Conservation (phyloP, 1,140 invertebrate species). For the Drosophila cardini region DNA sequence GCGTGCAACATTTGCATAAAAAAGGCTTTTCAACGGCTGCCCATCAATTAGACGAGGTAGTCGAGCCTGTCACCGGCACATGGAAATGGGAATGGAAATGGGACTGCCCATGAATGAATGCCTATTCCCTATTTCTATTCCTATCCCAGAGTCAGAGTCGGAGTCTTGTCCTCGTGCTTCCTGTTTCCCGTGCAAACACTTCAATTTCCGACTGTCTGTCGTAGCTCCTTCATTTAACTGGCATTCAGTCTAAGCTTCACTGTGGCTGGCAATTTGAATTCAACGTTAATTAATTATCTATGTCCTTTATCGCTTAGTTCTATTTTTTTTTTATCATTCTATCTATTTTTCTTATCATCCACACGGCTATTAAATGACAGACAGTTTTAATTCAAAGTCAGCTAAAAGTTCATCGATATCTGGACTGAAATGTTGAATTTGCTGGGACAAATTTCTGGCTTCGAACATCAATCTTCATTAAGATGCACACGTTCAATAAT, state of each 20-base stretch:
- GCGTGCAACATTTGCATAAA: slow-evolving; percentile 62
- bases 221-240: slow-evolving; percentile 15
- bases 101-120: neutral
- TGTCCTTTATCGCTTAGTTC: slow-evolving; percentile 42
- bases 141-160: neutral
- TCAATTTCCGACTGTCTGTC: slow-evolving; percentile 73
- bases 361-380: neutral
- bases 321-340: slow-evolving; percentile 1
- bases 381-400: neutral
- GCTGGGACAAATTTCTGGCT: neutral
- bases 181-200: slow-evolving; percentile 56
- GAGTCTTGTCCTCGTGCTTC: slow-evolving; percentile 6
- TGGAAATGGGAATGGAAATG: slow-evolving; percentile 18
- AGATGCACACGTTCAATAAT: slow-evolving; percentile 1
- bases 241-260: neutral
- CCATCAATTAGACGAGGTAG: slow-evolving; percentile 68
- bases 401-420: neutral
- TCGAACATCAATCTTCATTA: slow-evolving; percentile 5
- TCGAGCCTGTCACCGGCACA: slow-evolving; percentile 55
- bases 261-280: slow-evolving; percentile 70
- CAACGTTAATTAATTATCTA: slow-evolving; percentile 78
- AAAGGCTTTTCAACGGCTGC: slow-evolving; percentile 60
- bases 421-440: neutral
- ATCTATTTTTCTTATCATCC: neutral
- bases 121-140: slow-evolving; percentile 39